Evolutionary conservation across 1,140 invertebrate genomes (phyloP).

Genomic region (Lepidotrigona ventralis): DNA sequence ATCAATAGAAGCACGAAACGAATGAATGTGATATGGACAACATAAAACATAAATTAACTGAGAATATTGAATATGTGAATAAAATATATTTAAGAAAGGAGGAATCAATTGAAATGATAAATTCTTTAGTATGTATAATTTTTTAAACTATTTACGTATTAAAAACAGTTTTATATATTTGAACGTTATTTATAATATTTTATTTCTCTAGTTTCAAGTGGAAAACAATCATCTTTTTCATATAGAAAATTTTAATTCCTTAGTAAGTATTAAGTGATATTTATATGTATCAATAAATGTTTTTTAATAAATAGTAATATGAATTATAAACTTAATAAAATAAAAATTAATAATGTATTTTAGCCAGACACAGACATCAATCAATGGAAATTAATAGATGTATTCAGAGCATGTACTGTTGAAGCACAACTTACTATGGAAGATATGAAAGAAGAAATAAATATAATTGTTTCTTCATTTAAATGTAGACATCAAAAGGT

Average conservation of each 20-base stretch:
- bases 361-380: slow-evolving; percentile 28
- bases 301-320: not conserved
- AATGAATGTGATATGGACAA: slow-evolving; percentile 24
- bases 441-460: slow-evolving; percentile 76
- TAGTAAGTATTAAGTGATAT: slow-evolving; percentile 22
- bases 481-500: slow-evolving; percentile 71
- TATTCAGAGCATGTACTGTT: slow-evolving; percentile 75
- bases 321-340: not conserved
- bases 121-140: slow-evolving; percentile 52
- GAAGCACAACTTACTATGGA: slow-evolving; percentile 77
- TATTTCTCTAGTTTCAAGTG: slow-evolving; percentile 36
- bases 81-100: slow-evolving; percentile 65
- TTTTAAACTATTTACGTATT: slow-evolving; percentile 12
- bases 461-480: slow-evolving; percentile 68
- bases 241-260: not conserved
- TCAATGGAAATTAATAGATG: slow-evolving; percentile 75
- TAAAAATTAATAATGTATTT: slow-evolving; percentile 2
- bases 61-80: slow-evolving; percentile 61
- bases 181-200: not conserved
- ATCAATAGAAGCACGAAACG: slow-evolving; percentile 13
- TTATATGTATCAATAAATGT: not conserved
- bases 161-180: not conserved
- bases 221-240: slow-evolving; percentile 18
- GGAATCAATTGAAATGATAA: slow-evolving; percentile 51
- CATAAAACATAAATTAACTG: slow-evolving; percentile 56